Evolutionary conservation across 2,888 invertebrate species (phyloP).

Genomic region (Yponomeuta malinellus): DNA sequence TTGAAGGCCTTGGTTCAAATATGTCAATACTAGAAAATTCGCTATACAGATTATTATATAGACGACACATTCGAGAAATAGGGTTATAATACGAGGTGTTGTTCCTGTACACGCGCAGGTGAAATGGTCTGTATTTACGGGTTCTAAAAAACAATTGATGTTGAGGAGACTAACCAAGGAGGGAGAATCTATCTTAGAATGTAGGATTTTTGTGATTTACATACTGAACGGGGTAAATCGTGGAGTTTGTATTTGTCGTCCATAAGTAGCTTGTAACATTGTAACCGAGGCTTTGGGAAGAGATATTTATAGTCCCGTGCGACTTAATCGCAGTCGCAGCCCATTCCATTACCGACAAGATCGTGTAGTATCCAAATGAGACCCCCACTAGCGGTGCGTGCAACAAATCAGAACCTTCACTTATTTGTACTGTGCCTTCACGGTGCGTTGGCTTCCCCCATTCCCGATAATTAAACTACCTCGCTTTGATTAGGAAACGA

Average conservation of each 20-base stretch:
- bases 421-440: not conserved
- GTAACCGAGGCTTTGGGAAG: conserved; percentile 24
- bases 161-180: no score
- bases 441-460: not conserved
- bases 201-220: not conserved
- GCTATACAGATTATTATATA: no score
- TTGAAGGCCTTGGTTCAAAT: no score
- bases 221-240: conserved; percentile 20
- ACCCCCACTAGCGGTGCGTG: conserved; percentile 9
- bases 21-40: no score
- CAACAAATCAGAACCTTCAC: conserved; percentile 11
- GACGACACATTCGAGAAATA: no score
- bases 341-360: conserved; percentile 41
- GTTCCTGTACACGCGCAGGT: no score
- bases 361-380: conserved; percentile 44
- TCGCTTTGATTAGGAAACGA: conserved; percentile 7
- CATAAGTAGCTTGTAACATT: not conserved
- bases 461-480: not conserved
- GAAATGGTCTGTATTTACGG: no score
- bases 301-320: conserved; percentile 40
- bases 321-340: conserved; percentile 41
- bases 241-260: not conserved
- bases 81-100: no score
- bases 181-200: no score
- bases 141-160: no score